Percentiles rank a stretch among this genome's conserved stretches.
Evolutionary conservation across 1,140 invertebrate genomes (phyloP).

Genomic region (Papilio dardanus): DNA sequence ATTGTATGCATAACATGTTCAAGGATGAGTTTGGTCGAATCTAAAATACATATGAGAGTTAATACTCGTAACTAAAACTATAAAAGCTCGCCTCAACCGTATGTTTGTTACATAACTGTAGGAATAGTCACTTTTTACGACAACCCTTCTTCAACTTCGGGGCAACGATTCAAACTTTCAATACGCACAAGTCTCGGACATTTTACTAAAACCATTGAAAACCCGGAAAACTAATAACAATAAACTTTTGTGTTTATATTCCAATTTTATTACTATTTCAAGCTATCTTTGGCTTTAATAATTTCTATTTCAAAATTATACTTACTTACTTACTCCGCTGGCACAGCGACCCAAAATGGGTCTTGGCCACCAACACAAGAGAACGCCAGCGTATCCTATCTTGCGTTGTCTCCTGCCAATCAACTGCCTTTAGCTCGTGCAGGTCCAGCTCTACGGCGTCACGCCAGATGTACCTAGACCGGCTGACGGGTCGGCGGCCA

Average conservation of each 20-base stretch:
- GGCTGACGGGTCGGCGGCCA: too few species aligned
- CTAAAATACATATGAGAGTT: neutral
- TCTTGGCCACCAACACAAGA: too few species aligned
- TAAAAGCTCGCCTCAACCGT: neutral
- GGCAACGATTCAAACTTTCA: constrained; percentile 14
- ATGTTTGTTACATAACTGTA: neutral
- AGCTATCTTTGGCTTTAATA: neutral
- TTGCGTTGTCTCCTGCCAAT: too few species aligned
- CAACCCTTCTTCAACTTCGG: constrained; percentile 22
- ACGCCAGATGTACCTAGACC: too few species aligned
- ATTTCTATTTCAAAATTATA: neutral
- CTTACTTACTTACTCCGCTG: too few species aligned
- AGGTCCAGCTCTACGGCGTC: too few species aligned
- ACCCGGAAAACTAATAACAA: constrained; percentile 6
- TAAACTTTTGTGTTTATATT: constrained; percentile 14
- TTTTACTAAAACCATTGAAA: constrained; percentile 25
- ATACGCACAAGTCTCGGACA: neutral
- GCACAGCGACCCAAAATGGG: too few species aligned
- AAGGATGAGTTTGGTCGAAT: neutral
- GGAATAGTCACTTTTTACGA: constrained; percentile 19
- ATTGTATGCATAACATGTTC: neutral
- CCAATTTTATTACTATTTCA: neutral
- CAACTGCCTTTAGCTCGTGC: too few species aligned
- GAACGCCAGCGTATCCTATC: too few species aligned
- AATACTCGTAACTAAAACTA: neutral